These are phyloP conservation scores for Keiferia lycopersicella DNA, from an alignment of 2,888 invertebrate species.

Conservation along the genomic window DNA sequence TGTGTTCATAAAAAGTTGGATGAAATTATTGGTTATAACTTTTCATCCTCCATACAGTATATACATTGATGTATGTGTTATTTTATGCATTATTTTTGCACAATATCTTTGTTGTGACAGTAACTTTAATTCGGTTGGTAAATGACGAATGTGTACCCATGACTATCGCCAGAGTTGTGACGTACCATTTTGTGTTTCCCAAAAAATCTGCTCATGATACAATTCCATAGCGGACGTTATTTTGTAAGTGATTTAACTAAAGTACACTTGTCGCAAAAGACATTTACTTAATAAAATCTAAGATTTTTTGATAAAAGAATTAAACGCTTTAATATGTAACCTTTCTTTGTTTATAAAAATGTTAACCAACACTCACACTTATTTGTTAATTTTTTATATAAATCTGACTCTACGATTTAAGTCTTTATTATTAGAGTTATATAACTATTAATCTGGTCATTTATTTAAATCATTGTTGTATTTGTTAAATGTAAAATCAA, in stretches of 20 bases:
- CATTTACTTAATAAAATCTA: conserved; percentile 71
- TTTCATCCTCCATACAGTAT: conserved; percentile 43
- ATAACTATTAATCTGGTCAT: conserved; percentile 81
- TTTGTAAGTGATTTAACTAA: conserved; percentile 67
- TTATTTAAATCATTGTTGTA: conserved; percentile 80
- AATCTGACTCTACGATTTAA: conserved; percentile 74
- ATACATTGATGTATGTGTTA: conserved; percentile 59
- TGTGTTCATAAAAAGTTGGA: conserved; percentile 61
- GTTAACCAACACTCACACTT: conserved; percentile 80
- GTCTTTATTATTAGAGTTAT: conserved; percentile 74
- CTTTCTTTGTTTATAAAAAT: conserved; percentile 64
- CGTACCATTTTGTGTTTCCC: conserved; percentile 40
- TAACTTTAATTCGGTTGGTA: conserved; percentile 43
- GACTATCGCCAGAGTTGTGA: conserved; percentile 68
- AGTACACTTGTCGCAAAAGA: conserved; percentile 77
- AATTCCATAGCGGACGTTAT: conserved; percentile 62
- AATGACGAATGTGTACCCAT: conserved; percentile 34
- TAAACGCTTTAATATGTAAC: conserved; percentile 77
- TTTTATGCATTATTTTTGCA: conserved; percentile 61
- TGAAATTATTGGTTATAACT: conserved; percentile 46
- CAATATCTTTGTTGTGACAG: conserved; percentile 58
- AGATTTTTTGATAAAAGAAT: conserved; percentile 70
- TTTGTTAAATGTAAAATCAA: conserved; percentile 74
- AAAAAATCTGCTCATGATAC: conserved; percentile 53
- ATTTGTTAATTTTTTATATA: conserved; percentile 75